Evolutionary conservation across 2,797 vertebrate genomes (phyloP), one percentile per base, ranked within the genome.

Genomic region (Chloroceryle amazona): DNA sequence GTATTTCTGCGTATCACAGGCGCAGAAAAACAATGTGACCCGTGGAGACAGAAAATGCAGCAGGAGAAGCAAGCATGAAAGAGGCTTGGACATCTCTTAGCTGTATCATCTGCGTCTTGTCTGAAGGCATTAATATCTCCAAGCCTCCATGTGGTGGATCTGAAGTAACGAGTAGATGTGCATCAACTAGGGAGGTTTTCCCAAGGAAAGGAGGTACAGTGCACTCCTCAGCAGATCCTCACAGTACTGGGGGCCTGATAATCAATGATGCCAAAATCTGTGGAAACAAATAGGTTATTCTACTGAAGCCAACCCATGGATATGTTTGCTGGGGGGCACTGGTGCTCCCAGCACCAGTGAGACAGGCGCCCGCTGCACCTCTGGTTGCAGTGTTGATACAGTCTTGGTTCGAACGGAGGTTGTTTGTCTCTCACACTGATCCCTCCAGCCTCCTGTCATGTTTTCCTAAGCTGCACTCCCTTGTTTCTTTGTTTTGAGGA

Each of bases 51-150:
- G 78, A 80, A 95, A 87, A 85, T 66, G 35, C 51, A 83, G 72
- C 52, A 79, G 75, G 87, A 90, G 86, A 96, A 89, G 52, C 60
- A 89, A 52, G 80, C 88, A 82, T 94, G 87, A 95, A 96, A 95
- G 85, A 95, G 70, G 39, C 73, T 94, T 87, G 58, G 94, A 94
- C 87, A 81, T 92, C 5, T 3, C 83, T 81, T 96, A 90, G 70
- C 86, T 73, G 42, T 83, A 49, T 92, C 94, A 95, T 95, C 93
- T 96, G 93, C 70, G 42, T 89, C 92, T 82, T 96, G 89, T 90
- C 93, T 67, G 41, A 90, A 96, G 57, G 73, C 47, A 81, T 96
- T 96, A 93, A 47, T 63, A 55, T 91, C 65, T 87, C 62, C 44
- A 72, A 28, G 37, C 16, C 20, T 94, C 88, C 37, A 1, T 39